Conservation (phyloP, 2,113 vertebrate species). For the Callochromis pleurospilus region DNA sequence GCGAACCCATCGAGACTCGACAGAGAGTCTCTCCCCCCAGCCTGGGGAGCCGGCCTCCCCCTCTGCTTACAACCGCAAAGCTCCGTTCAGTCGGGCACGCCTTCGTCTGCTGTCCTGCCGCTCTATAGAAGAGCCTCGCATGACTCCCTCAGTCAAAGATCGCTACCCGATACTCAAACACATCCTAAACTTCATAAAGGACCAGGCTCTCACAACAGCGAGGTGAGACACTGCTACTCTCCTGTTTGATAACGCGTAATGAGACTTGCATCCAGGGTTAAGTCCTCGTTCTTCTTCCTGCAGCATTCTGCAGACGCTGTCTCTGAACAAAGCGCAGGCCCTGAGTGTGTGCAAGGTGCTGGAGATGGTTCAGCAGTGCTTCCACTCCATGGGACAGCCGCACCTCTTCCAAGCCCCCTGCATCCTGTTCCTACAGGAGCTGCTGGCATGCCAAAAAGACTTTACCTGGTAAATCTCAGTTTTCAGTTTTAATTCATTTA, state of each 20-base stretch:
- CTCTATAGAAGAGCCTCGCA: constrained; percentile 83
- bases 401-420: constrained; percentile 89
- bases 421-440: constrained; percentile 90
- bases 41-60: constrained; percentile 77
- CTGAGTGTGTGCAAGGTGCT: constrained; percentile 82
- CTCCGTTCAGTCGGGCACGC: constrained; percentile 81
- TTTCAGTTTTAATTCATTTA: not conserved
- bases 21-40: constrained; percentile 67
- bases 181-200: constrained; percentile 86
- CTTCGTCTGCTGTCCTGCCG: constrained; percentile 90
- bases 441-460: constrained; percentile 93
- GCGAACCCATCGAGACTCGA: constrained; percentile 43
- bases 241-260: not conserved
- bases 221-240: constrained; percentile 67
- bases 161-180: constrained; percentile 84
- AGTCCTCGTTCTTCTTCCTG: not conserved
- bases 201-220: constrained; percentile 81
- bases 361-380: constrained; percentile 79
- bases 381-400: constrained; percentile 81
- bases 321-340: constrained; percentile 85
- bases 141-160: constrained; percentile 80
- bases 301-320: constrained; percentile 88
- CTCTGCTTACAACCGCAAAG: constrained; percentile 76
- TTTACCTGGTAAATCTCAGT: constrained; percentile 81
- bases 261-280: not conserved